Evolutionary conservation across 2,888 invertebrate species (phyloP).

Genomic region (Chorisops tibialis): DNA sequence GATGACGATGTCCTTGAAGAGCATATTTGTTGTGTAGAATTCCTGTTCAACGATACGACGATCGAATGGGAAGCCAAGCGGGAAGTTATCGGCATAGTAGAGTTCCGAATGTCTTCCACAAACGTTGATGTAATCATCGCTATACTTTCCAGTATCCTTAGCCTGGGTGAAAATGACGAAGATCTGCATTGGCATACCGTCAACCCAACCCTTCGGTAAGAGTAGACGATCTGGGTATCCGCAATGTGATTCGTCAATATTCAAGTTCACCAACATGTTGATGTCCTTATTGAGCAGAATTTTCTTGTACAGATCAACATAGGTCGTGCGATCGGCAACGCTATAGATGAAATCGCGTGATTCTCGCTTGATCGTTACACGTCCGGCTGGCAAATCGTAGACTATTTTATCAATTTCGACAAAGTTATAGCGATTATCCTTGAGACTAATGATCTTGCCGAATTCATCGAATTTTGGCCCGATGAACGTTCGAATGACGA

Average conservation of each 20-base stretch:
- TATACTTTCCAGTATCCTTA: slow-evolving; percentile 47
- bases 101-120: slow-evolving; percentile 38
- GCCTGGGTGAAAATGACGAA: slow-evolving; percentile 59
- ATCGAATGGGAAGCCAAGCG: slow-evolving; percentile 54
- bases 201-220: slow-evolving; percentile 61
- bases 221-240: slow-evolving; percentile 62
- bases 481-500: slow-evolving; percentile 62
- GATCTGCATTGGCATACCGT: slow-evolving; percentile 62
- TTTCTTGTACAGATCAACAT: slow-evolving; percentile 52
- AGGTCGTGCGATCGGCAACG: slow-evolving; percentile 58
- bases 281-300: slow-evolving; percentile 53
- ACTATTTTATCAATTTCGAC: slow-evolving; percentile 61
- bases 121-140: slow-evolving; percentile 14
- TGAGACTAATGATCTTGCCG: slow-evolving; percentile 53
- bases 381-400: slow-evolving; percentile 42
- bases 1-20: slow-evolving; percentile 58
- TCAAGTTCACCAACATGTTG: slow-evolving; percentile 51
- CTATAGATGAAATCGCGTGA: slow-evolving; percentile 49
- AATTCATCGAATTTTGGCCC: slow-evolving; percentile 65
- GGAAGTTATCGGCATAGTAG: slow-evolving; percentile 53
- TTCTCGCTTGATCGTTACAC: slow-evolving; percentile 39
- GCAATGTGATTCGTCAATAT: slow-evolving; percentile 54
- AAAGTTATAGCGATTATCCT: slow-evolving; percentile 58
- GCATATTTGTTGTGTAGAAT: slow-evolving; percentile 54
- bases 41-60: slow-evolving; percentile 49